Conservation (phyloP, 2,113 vertebrate genomes). For the Bubo bubo region DNA sequence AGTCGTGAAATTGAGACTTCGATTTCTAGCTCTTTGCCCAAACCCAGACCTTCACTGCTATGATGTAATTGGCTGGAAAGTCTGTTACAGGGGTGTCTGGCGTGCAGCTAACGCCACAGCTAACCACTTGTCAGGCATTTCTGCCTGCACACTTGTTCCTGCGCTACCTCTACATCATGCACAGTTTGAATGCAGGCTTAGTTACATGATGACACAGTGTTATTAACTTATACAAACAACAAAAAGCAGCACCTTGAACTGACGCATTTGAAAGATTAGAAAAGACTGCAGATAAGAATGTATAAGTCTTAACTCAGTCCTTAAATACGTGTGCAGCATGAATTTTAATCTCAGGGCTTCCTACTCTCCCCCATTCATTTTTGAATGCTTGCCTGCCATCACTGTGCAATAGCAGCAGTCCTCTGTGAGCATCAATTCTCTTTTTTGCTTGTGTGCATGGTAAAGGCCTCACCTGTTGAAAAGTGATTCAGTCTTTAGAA, state of each 20-base stretch:
- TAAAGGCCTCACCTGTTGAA: not conserved
- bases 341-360: not conserved
- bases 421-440: fast-evolving
- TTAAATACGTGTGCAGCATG: fast-evolving
- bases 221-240: not conserved
- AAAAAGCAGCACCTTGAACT: not conserved
- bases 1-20: not conserved
- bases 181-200: not conserved
- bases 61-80: not conserved
- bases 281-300: not conserved
- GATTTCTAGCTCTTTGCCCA: not conserved
- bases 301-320: not conserved
- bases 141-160: not conserved
- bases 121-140: not conserved
- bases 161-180: not conserved
- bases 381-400: not conserved
- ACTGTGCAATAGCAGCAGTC: not conserved
- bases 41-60: not conserved
- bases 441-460: not conserved
- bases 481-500: not conserved
- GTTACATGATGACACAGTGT: not conserved
- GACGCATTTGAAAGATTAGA: not conserved
- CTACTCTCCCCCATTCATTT: not conserved
- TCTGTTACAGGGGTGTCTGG: not conserved
- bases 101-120: not conserved